These are phyloP conservation scores for Mycalesis mineus DNA, from an alignment of 2,888 invertebrate species.

Conservation along the genomic window DNA sequence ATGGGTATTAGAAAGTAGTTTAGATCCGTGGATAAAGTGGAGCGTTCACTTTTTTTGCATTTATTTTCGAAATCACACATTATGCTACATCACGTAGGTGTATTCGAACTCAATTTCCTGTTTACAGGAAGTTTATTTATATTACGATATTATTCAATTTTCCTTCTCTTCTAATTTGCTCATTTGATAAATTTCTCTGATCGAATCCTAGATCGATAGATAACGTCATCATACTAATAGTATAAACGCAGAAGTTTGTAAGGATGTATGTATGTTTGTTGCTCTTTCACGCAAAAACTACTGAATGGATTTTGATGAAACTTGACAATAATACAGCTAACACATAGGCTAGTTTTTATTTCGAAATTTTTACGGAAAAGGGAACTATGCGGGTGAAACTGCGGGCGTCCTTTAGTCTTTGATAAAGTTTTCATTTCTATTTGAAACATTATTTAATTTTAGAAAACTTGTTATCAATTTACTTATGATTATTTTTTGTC, in stretches of 20 bases:
- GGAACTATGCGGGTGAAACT: no score
- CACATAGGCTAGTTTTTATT: no score
- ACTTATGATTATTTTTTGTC: constrained; percentile 34
- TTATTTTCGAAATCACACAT: constrained; percentile 12
- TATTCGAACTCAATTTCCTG: neutral
- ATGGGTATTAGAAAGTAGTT: constrained; percentile 28
- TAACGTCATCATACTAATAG: no score
- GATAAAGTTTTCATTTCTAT: neutral
- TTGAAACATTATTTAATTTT: neutral
- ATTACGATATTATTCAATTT: neutral
- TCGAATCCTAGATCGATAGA: no score
- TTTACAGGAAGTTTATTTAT: neutral
- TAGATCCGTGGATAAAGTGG: constrained; percentile 21
- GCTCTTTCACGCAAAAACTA: no score
- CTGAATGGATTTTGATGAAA: no score
- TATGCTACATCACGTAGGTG: neutral
- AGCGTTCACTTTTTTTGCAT: constrained; percentile 15
- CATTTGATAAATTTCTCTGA: neutral
- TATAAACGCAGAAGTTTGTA: no score
- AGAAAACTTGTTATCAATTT: neutral
- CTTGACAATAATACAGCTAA: no score
- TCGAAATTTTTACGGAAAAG: no score
- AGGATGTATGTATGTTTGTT: no score
- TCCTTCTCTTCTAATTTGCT: neutral
- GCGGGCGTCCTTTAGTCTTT: no score